These are phyloP conservation scores for Serranus cabrilla DNA, from an alignment of 2,797 vertebrate genomes.

Conservation along the genomic window DNA sequence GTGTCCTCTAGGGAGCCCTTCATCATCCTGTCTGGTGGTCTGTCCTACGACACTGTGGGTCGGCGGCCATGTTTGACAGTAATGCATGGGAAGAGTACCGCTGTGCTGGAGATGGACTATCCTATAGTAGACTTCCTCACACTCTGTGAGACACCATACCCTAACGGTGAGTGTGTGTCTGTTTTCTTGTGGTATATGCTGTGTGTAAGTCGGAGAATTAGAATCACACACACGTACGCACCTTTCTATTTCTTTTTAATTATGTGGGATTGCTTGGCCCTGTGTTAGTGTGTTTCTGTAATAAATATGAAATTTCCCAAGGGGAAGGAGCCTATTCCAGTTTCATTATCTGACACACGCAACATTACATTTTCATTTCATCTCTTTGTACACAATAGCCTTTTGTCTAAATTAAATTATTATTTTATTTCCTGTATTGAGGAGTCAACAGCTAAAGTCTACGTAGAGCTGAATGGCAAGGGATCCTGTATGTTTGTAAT, in stretches of 20 bases:
- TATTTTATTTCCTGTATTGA: conserved; percentile 48
- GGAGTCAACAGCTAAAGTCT: conserved; percentile 37
- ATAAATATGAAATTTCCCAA: conserved; percentile 76
- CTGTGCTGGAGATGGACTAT: conserved; percentile 99
- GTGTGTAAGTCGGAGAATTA: neutral
- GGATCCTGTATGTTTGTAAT: conserved; percentile 46
- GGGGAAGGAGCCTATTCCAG: conserved; percentile 55
- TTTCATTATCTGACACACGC: conserved; percentile 61
- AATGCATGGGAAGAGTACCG: conserved; percentile 98
- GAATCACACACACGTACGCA: conserved; percentile 16
- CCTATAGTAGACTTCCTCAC: conserved; percentile 99
- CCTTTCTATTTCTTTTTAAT: conserved; percentile 60
- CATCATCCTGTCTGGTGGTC: conserved; percentile 96
- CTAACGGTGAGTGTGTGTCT: conserved; percentile 86
- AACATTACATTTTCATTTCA: conserved; percentile 65
- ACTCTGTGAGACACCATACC: conserved; percentile 97
- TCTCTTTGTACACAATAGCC: conserved; percentile 50
- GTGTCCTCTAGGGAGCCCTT: conserved; percentile 89
- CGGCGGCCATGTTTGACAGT: conserved; percentile 97
- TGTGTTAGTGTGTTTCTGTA: conserved; percentile 55
- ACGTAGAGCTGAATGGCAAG: conserved; percentile 21
- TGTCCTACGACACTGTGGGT: conserved; percentile 97
- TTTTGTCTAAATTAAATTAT: conserved; percentile 60
- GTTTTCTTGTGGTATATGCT: neutral
- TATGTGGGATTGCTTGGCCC: conserved; percentile 44